Conservation (phyloP, 2,888 invertebrate species). For the Rambutsinella grinnellia region DNA sequence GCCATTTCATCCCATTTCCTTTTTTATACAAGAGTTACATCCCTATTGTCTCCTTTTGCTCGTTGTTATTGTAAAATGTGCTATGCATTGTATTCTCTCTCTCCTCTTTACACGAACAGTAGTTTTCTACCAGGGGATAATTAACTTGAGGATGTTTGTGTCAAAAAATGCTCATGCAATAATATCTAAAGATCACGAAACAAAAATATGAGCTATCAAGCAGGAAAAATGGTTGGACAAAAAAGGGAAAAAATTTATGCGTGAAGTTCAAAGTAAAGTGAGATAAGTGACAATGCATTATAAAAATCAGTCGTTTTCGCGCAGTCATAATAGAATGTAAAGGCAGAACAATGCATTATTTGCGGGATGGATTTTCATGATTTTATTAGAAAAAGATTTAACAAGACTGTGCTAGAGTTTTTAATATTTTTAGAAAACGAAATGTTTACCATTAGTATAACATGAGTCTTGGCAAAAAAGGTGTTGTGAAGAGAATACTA, state of each 20-base stretch:
- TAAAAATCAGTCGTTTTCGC: constrained; percentile 4
- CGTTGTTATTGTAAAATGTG: background rate
- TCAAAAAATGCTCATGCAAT: constrained; percentile 24
- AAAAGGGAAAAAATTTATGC: constrained; percentile 29
- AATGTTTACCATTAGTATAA: too few relatives aligned
- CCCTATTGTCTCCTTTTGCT: constrained; percentile 21
- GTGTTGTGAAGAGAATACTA: too few relatives aligned
- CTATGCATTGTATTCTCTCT: background rate
- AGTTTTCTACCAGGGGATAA: constrained; percentile 6
- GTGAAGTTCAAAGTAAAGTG: constrained; percentile 23
- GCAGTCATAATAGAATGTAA: background rate
- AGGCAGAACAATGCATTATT: background rate
- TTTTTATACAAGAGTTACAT: background rate
- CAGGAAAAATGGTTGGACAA: background rate
- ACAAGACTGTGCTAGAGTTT: background rate
- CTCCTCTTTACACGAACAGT: too few relatives aligned
- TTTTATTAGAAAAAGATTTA: background rate
- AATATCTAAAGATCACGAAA: constrained; percentile 6
- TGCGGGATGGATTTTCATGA: background rate
- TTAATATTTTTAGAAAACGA: too few relatives aligned
- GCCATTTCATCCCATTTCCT: constrained; percentile 29
- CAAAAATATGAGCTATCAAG: background rate
- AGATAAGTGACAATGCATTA: background rate
- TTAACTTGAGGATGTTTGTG: constrained; percentile 40
- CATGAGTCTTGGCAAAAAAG: too few relatives aligned